Evolutionary conservation across 1,140 invertebrate genomes (phyloP).

Genomic region (Heliothis subflexa): DNA sequence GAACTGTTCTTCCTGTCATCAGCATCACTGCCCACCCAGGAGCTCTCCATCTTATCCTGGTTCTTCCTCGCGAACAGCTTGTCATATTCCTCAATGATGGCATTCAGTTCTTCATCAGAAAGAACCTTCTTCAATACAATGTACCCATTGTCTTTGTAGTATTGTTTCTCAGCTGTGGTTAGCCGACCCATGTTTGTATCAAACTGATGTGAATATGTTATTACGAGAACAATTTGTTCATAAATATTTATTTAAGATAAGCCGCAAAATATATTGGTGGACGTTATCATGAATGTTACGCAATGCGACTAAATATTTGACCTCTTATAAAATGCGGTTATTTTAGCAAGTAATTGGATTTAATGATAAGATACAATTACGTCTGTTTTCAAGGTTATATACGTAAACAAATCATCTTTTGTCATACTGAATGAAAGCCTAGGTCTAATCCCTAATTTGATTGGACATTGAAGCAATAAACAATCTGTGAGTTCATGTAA

Average conservation of each 20-base stretch:
- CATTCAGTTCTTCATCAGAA: conserved; percentile 57
- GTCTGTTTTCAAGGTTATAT: no score
- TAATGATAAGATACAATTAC: no score
- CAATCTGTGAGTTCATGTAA: no score
- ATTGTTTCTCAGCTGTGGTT: conserved; percentile 66
- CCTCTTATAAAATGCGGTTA: no score
- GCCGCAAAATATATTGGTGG: background rate
- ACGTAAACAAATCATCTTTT: no score
- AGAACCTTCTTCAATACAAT: conserved; percentile 66
- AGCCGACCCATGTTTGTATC: conserved; percentile 53
- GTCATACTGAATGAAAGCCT: no score
- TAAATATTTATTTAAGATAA: background rate
- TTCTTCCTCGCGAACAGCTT: conserved; percentile 72
- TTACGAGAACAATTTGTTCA: background rate
- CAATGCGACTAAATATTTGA: no score
- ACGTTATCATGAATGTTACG: background rate
- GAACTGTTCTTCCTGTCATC: conserved; percentile 62
- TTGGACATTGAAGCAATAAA: no score
- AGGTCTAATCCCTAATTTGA: no score
- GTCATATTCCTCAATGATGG: conserved; percentile 67
- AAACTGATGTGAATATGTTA: background rate
- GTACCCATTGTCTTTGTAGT: conserved; percentile 74
- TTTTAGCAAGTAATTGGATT: no score
- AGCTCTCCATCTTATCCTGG: conserved; percentile 69
- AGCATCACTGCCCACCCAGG: conserved; percentile 75